These are phyloP conservation scores for Aspidiotus destructor DNA, from an alignment of 2,888 invertebrate species.

Conservation along the genomic window DNA sequence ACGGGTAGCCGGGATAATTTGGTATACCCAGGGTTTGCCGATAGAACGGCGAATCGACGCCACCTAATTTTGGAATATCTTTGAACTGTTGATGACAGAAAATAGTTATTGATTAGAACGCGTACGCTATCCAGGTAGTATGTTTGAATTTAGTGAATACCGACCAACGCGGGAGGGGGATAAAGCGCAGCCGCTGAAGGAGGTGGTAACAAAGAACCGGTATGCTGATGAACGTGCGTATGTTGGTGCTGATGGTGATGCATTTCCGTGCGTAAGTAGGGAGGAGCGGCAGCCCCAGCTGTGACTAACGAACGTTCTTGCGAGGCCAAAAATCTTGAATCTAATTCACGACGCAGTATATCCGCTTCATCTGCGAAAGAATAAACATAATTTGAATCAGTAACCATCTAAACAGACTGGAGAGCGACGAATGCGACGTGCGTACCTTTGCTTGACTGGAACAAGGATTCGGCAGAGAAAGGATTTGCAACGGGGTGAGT, in stretches of 20 bases:
- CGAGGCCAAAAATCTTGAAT: conserved; percentile 80
- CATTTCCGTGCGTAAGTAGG: conserved; percentile 72
- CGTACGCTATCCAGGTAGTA: neutral
- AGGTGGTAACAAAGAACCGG: conserved; percentile 54
- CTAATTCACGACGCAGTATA: conserved; percentile 75
- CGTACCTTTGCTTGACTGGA: conserved; percentile 66
- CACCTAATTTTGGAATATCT: conserved; percentile 75
- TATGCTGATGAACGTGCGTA: conserved; percentile 66
- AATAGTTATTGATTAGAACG: conserved; percentile 10
- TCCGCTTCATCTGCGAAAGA: conserved; percentile 61
- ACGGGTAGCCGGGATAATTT: conserved; percentile 67
- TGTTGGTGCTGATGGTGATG: conserved; percentile 88
- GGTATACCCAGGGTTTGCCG: conserved; percentile 63
- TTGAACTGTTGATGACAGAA: conserved; percentile 55
- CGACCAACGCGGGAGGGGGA: conserved; percentile 59
- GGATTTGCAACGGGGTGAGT: conserved; percentile 60
- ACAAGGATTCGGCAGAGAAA: conserved; percentile 77
- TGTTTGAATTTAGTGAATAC: conserved; percentile 37
- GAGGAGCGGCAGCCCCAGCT: conserved; percentile 37
- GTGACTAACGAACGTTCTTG: conserved; percentile 55
- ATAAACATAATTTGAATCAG: neutral
- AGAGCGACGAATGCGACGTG: neutral
- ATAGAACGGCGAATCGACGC: conserved; percentile 68
- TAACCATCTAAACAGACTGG: no score
- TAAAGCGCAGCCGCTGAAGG: conserved; percentile 48